phyloP scores from a whole-genome alignment of 1,140 invertebrate species.

The Coenobita brevimanus region DNA sequence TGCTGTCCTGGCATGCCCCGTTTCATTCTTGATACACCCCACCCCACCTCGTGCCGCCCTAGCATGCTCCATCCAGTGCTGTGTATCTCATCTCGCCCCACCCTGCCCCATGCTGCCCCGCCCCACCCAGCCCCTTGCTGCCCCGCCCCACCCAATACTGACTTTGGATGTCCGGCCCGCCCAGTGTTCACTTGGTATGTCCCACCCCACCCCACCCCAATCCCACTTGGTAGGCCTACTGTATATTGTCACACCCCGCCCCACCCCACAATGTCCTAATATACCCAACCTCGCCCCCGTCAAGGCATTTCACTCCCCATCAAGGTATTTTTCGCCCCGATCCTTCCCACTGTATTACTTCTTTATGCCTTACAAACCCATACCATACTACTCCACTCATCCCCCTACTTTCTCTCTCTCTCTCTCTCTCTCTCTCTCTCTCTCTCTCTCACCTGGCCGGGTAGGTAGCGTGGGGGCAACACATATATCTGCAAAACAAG shows the following conservation, averaged over 20 bases:
- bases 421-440: slow-evolving; percentile 25
- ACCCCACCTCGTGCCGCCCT: not conserved
- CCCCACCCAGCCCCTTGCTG: not conserved
- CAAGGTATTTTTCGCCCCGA: too few relatives aligned
- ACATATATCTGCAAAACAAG: too few relatives aligned
- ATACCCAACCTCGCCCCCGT: not conserved
- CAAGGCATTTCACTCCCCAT: not conserved
- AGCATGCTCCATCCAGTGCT: not conserved
- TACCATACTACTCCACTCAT: not conserved
- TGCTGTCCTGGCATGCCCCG: too few relatives aligned
- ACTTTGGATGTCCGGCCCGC: too few relatives aligned
- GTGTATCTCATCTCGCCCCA: not conserved
- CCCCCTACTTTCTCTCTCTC: not conserved
- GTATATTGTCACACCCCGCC: not conserved
- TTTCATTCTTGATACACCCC: too few relatives aligned
- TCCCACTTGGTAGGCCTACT: too few relatives aligned
- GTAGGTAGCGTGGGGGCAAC: too few relatives aligned
- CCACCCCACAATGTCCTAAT: not conserved
- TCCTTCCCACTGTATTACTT: not conserved
- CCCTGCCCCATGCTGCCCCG: not conserved
- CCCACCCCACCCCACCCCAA: not conserved
- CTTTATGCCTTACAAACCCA: not conserved
- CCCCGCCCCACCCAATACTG: not conserved
- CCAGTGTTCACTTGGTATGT: too few relatives aligned
- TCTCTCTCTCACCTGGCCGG: not conserved